Evolutionary conservation across 2,113 vertebrate genomes (phyloP), one percentile per base, ranked within the genome.

Genomic region (Chionomys nivalis): DNA sequence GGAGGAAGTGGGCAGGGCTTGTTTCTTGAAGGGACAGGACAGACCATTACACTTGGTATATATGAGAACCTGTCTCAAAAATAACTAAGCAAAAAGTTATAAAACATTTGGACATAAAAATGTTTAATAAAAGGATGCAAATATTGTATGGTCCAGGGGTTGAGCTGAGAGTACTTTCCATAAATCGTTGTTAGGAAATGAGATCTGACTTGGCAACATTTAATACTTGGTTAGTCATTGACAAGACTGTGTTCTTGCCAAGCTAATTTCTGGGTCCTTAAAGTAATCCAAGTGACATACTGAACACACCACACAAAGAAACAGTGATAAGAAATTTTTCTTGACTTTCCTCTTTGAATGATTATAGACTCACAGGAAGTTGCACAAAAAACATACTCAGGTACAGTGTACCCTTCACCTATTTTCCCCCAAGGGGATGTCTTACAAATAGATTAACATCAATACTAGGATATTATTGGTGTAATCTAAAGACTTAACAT

Each of bases 41-140:
- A 58, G 58, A 58, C 58, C 58, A 58, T 58, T 58, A 58, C 58
- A 58, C 58, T 58, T 58, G 9, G 14, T 58, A 39, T 89, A 33
- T 10, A 58, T 42, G 87, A 75, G n/a, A 75, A 42, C 5, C 24
- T 75, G 49, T 75, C 66, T 58, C 16, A 31, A 73, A 88, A 88
- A 58, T 28, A 88, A 88, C 33, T 72, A 87, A 68, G 63, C 17
- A 87, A 68, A 87, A 49, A 68, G 10, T 44, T 49, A 21, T 36
- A 87, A 70, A 86, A 72, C 23, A 75, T 58, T 23, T 73, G 49
- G 24, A 73, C 31, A 88, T 58, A 31, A 88, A 66, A 39, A 87
- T 87, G 79, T 95, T 89, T 75, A 88, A 83, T 78, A 63, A 96
- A 93, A 91, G 6, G 36, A 86, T 91, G 70, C 70, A 96, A 87